Conservation (phyloP, 23 tunicate species). For the Corella eumyota region DNA sequence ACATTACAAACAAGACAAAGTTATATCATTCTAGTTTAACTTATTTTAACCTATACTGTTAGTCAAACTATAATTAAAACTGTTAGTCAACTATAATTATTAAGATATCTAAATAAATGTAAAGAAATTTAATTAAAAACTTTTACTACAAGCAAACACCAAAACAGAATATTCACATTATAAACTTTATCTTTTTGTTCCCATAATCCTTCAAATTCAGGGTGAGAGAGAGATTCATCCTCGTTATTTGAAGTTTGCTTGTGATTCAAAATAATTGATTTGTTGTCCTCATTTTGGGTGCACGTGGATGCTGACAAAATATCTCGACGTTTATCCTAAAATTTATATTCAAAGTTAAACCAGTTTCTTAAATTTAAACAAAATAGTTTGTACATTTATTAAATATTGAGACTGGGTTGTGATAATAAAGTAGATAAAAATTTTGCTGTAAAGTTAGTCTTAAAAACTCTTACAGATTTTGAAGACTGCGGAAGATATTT, state of each 20-base stretch:
- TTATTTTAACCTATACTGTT: no score
- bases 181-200: slow-evolving; percentile 45
- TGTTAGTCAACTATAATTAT: no score
- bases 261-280: neutral
- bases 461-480: neutral
- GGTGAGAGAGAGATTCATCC: slow-evolving; percentile 46
- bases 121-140: no score
- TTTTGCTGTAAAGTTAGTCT: neutral
- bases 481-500: slow-evolving; percentile 11
- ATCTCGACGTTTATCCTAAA: slow-evolving; percentile 15
- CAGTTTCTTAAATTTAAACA: neutral
- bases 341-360: neutral
- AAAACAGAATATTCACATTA: no score
- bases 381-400: neutral
- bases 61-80: no score
- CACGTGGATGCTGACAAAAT: slow-evolving; percentile 8
- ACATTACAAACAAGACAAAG: neutral
- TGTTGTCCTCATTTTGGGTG: neutral
- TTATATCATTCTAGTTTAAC: neutral
- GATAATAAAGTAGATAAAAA: no score
- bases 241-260: neutral
- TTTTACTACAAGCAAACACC: no score
- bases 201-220: slow-evolving; percentile 86
- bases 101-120: no score
- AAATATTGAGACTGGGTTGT: no score